Evolutionary conservation across 2,797 vertebrate species (phyloP).

Genomic region (Trichosurus vulpecula): DNA sequence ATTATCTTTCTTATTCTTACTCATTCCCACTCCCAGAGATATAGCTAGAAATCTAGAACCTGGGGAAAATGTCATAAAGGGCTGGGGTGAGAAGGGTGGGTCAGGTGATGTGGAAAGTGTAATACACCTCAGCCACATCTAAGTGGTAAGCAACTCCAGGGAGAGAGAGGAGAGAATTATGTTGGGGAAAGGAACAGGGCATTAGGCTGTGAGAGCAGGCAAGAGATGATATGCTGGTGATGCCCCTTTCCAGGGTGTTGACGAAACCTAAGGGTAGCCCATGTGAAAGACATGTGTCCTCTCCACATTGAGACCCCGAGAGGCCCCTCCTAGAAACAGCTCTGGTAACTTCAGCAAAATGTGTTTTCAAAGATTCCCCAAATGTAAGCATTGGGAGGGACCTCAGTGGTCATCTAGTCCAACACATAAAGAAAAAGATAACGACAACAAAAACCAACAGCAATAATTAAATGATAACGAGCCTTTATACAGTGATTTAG

Average conservation of each 20-base stretch:
- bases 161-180: neutral
- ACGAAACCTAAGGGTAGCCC: neutral
- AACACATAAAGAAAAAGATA: neutral
- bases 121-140: neutral
- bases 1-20: neutral
- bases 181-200: neutral
- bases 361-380: neutral
- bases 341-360: neutral
- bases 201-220: neutral
- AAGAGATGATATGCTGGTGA: neutral
- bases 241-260: neutral
- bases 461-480: neutral
- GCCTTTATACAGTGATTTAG: neutral
- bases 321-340: neutral
- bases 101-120: neutral
- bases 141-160: neutral
- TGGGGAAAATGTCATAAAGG: neutral
- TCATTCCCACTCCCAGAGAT: neutral
- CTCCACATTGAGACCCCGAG: neutral
- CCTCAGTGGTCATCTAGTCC: neutral
- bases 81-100: neutral
- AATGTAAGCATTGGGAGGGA: neutral
- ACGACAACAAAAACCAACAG: neutral
- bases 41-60: neutral
- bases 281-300: neutral